Evolutionary conservation across 2,113 vertebrate species (phyloP), one percentile per base, ranked within the genome.

Genomic region (Gobio gobio): DNA sequence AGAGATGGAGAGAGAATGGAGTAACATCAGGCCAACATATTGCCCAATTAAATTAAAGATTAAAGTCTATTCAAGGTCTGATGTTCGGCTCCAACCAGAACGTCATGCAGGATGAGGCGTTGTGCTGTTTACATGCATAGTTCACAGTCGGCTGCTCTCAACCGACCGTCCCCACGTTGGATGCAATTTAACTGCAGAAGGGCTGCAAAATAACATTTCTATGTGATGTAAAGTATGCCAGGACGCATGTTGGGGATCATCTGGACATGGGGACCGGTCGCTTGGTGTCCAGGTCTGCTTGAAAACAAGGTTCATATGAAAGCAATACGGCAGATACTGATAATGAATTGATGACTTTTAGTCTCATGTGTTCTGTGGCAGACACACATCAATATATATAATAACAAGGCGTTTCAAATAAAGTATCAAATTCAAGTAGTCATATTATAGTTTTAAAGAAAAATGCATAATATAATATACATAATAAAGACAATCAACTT

Each of bases 21-120:
- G 79, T 58, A 75, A 73, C 80, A 88, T 89, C 80, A 58, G 26
- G 76, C 85, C 58, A 76, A 76, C 83, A 74, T 68, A 33, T 51
- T 54, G 49, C 51, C 56, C 87, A 40, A 86, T 73, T 85, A 89
- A 83, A 86, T 89, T 90, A 86, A 72, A 82, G 87, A 87, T 72
- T 80, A 75, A 3, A 79, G 68, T 56, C 72, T 73, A 59, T 70
- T 73, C 51, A 82, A 36, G 82, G 84, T 74, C 26, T 47, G n/a
- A 64, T 61, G 68, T 58, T 79, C 58, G 74, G 78, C 47, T 33
- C 13, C 45, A 64, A 61, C 8, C 16, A 20, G 73, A 40, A n/a
- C 24, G 8, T 36, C 22, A 51, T 33, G 66, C 49, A 80, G 76
- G 68, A 80, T 9, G 9, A 61, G 64, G 8, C 7, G 22, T 16